Base-by-base conservation (phyloP, 1,140 invertebrate species). In the Macrosteles quadrilineatus region DNA sequence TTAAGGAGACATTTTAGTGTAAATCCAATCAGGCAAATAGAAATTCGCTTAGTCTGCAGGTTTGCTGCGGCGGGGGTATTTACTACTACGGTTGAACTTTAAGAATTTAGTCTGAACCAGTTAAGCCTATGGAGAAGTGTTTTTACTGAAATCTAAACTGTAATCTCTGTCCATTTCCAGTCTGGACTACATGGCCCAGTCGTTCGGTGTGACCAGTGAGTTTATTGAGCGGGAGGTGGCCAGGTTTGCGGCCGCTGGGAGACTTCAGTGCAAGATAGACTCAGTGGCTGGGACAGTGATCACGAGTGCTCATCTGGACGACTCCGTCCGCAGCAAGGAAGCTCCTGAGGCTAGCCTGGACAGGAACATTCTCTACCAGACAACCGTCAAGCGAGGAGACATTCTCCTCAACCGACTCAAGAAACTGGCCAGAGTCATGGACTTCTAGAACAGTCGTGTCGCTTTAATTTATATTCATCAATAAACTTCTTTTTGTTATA, bases 321-420 rank as follows among this genome's bases (percentile, higher is more conserved):
- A 98, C 81, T 91, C 89, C 78, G 96, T 97, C 82, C 96, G 98
- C 82, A 90, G 91, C 85, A 88, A 92, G 75, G 77, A 75, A 50
- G 74, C 76, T 4, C 76, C 77, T 19, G 74, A 76, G 53, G 85
- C 86, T 67, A 75, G 75, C 27, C 72, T 78, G 55, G 77, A 77
- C 63, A 70, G 76, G 32, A 76, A 75, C 66, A 71, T 78, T 12
- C 86, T 91, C 63, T 99, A 99, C 82, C 97, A 99, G 84, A 91
- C 95, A 3, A 97, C 95, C 74, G 96, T 99, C 68, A 98, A 98
- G 78, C 96, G 99, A 83, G 98, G 98, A 9, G 98, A 99, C 83
- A 87, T 99, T 65, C 85, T 99, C 2, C 87, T 99, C 40, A 99
- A 99, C 80, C 87, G 98, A 77, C 94, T 99, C 73, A 98, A 99